Conservation (phyloP, 2,113 vertebrate species). For the Podiceps cristatus region DNA sequence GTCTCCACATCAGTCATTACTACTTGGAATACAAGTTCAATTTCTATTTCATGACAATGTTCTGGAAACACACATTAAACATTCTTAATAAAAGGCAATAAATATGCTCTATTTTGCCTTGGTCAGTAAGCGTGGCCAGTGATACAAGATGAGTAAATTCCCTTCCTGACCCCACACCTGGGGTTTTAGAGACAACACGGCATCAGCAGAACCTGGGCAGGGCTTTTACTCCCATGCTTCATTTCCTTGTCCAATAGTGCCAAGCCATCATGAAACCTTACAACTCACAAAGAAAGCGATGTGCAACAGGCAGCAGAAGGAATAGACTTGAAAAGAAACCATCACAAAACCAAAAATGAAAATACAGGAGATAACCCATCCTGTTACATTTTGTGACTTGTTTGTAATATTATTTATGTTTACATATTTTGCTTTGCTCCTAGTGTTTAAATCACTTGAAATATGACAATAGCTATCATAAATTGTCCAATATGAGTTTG, state of each 20-base stretch:
- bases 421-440: not conserved
- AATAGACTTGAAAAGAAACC: not conserved
- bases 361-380: not conserved
- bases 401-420: not conserved
- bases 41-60: not conserved
- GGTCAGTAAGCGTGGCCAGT: not conserved
- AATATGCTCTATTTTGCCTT: not conserved
- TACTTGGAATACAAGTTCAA: not conserved
- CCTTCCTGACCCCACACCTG: not conserved
- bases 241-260: not conserved
- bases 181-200: rapidly evolving
- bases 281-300: not conserved
- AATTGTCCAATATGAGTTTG: not conserved
- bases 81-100: not conserved
- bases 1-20: not conserved
- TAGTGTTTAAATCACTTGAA: not conserved
- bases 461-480: not conserved
- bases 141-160: not conserved
- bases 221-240: not conserved
- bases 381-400: not conserved
- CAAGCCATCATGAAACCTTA: not conserved
- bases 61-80: not conserved
- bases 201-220: not conserved
- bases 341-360: not conserved
- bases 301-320: not conserved